Percentiles rank a stretch among this genome's conserved stretches.
Conservation (phyloP, 2,113 vertebrate genomes). For the Odocoileus virginianus region DNA sequence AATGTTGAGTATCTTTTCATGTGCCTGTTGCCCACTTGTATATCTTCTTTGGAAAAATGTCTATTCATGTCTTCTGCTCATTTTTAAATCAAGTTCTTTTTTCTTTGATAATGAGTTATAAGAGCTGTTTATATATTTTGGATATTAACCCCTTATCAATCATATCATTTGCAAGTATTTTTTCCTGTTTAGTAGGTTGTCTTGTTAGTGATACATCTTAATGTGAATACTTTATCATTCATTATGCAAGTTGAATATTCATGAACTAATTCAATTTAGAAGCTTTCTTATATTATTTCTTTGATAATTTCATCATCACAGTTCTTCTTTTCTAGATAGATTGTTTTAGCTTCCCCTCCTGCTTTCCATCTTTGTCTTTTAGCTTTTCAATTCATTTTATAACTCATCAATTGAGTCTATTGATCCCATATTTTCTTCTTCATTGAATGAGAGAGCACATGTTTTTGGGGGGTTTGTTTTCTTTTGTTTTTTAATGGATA, state of each 20-base stretch:
- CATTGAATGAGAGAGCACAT: neutral
- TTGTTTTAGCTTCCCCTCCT: neutral
- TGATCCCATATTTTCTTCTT: neutral
- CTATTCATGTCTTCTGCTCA: neutral
- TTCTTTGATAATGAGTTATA: neutral
- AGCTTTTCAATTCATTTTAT: neutral
- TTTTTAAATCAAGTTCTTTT: neutral
- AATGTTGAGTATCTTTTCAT: neutral
- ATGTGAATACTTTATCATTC: neutral
- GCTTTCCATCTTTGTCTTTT: neutral
- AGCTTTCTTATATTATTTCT: neutral
- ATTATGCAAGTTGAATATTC: neutral
- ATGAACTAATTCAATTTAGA: neutral
- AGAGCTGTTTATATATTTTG: neutral
- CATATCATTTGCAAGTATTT: neutral
- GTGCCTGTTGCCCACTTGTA: neutral
- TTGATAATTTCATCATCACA: neutral
- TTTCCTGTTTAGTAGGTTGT: neutral
- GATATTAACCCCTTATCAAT: neutral
- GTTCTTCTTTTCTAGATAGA: neutral
- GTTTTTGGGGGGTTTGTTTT: neutral
- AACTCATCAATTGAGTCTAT: neutral
- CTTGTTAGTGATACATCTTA: neutral
- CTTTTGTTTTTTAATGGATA: neutral
- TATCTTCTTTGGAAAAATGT: neutral